Evolutionary conservation across 2,113 vertebrate species (phyloP), one percentile per base, ranked within the genome.

Genomic region (Tragelaphus strepsiceros): DNA sequence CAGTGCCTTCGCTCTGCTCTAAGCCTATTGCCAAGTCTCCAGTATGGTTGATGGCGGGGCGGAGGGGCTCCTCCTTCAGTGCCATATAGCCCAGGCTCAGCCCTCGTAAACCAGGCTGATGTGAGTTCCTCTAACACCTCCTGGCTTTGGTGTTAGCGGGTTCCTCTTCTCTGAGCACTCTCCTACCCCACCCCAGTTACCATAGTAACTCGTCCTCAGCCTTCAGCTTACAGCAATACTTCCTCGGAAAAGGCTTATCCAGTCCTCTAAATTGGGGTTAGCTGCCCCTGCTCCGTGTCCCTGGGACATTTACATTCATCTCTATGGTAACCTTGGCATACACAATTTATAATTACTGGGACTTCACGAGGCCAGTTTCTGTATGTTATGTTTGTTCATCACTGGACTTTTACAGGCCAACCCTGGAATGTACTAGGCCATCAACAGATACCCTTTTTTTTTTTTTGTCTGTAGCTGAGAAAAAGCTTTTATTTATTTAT

Each of bases 21-120:
- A 13, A 71, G 51, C 26, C 51, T 56, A 28, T 21, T 35, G 6
- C n/a, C 15, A 21, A 12, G 32, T 85, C 28, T 7, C 78, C n/a
- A 58, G 30, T 9, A 1, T 9, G 64, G 30, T 3, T 62, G 30
- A 6, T 22, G 9, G 56, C 43, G 19, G 19, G 5, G n/a, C 1
- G 0, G n/a, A 4, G 1, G 2, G 8, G 2, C 9, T 39, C n/a
- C 9, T 12, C 17, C 58, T 67, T 80, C 32, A n/a, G 10, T 13
- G 14, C 32, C 16, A 26, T 1, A 30, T 61, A 1, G 28, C 11
- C 62, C 32, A 53, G 49, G n/a, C 74, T 28, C 28, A 12, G 32
- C 15, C 81, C 24, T 89, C 39, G 49, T 49, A 7, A 84, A 46
- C 30, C 16, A 62, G 22, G 6, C 46, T 26, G 35, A 39, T 26